These are phyloP conservation scores for Hypocryptadius cinnamomeus DNA, from an alignment of 2,113 vertebrate genomes.

Conservation along the genomic window DNA sequence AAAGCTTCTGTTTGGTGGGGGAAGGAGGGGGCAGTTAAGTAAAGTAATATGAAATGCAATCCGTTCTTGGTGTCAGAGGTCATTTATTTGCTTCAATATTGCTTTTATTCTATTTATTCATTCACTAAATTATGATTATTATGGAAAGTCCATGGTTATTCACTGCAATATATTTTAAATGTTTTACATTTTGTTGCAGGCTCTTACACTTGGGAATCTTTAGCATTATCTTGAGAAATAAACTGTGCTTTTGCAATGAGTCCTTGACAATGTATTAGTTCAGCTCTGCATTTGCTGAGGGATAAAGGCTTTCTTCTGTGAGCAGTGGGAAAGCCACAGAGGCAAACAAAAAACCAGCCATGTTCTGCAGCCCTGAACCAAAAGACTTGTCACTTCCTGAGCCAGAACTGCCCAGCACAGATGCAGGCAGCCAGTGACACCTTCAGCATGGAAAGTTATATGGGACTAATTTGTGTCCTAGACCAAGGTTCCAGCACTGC, in stretches of 20 bases:
- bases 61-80: conserved; percentile 22
- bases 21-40: conserved; percentile 26
- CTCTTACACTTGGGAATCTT: neutral
- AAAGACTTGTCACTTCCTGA: neutral
- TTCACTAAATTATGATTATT: neutral
- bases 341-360: neutral
- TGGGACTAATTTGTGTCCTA: conserved; percentile 1
- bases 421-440: neutral
- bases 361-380: neutral
- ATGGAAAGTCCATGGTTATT: neutral
- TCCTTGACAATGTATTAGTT: neutral
- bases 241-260: neutral
- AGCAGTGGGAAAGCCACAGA: conserved; percentile 2
- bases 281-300: neutral
- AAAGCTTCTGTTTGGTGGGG: conserved; percentile 34
- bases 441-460: neutral
- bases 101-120: conserved; percentile 41
- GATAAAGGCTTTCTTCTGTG: conserved; percentile 10
- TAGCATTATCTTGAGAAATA: neutral
- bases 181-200: neutral
- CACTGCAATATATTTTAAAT: neutral
- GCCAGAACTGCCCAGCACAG: neutral
- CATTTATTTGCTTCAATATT: conserved; percentile 49
- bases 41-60: conserved; percentile 38
- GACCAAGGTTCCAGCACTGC: neutral